phyloP scores from a whole-genome alignment of 2,797 vertebrate species.

The Novumbra hubbsi region DNA sequence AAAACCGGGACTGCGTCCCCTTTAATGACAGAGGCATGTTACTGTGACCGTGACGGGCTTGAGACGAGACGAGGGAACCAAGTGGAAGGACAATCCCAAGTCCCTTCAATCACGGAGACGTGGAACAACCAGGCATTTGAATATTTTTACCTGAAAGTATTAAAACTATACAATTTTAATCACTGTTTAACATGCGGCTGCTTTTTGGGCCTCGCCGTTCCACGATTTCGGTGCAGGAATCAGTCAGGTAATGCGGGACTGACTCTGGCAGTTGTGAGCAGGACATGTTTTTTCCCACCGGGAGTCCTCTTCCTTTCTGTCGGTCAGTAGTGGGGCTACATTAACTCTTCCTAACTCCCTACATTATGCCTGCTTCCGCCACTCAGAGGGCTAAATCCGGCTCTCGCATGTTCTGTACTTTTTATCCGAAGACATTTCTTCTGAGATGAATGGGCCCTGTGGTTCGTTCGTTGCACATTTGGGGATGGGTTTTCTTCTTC shows the following conservation, averaged over 20 bases:
- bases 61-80: constrained; percentile 81
- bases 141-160: constrained; percentile 87
- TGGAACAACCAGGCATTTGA: constrained; percentile 78
- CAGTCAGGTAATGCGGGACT: constrained; percentile 76
- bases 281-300: constrained; percentile 79
- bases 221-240: constrained; percentile 69
- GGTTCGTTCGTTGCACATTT: not conserved
- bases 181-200: constrained; percentile 85
- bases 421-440: not conserved
- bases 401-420: not conserved
- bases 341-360: constrained; percentile 49
- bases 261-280: constrained; percentile 81
- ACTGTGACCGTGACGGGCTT: constrained; percentile 87
- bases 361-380: constrained; percentile 14
- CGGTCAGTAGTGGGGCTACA: constrained; percentile 57
- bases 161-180: constrained; percentile 87
- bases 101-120: constrained; percentile 86
- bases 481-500: not conserved
- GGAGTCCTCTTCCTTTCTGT: constrained; percentile 59
- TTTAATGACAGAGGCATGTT: constrained; percentile 94
- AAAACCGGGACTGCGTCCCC: constrained; percentile 81
- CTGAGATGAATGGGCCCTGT: not conserved
- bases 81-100: constrained; percentile 95
- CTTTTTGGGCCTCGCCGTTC: constrained; percentile 75
- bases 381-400: constrained; percentile 1